These are phyloP conservation scores for Lerista edwardsae DNA, from an alignment of 2,797 vertebrate genomes.

Conservation along the genomic window DNA sequence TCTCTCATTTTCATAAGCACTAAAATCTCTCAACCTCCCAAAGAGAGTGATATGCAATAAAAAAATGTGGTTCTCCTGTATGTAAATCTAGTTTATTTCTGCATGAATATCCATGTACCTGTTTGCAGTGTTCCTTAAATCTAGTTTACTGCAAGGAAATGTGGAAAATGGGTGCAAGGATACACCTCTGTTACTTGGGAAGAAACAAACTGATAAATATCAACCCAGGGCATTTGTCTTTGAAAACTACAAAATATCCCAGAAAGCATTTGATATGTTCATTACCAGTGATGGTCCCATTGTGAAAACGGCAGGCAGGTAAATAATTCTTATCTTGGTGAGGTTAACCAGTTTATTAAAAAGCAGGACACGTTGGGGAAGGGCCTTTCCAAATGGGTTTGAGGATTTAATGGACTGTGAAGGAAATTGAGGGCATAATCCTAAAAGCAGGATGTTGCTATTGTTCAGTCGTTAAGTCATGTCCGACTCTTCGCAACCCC, in stretches of 20 bases:
- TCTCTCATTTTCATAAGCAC: conserved; percentile 34
- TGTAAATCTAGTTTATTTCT: conserved; percentile 22
- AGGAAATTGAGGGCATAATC: neutral
- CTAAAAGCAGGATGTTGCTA: too few relatives aligned
- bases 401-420: neutral
- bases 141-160: neutral
- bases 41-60: conserved; percentile 38
- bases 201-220: neutral
- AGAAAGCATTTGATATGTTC: conserved; percentile 19
- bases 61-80: conserved; percentile 6
- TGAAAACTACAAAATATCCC: too few relatives aligned
- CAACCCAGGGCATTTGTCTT: conserved; percentile 25
- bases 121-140: conserved; percentile 30
- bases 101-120: conserved; percentile 20
- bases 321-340: neutral
- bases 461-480: too few relatives aligned
- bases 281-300: neutral
- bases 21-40: conserved; percentile 18
- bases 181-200: neutral
- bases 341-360: neutral
- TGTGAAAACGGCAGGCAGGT: neutral
- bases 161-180: conserved; percentile 3
- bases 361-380: neutral
- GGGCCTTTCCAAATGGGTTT: neutral
- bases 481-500: too few relatives aligned